phyloP scores from a whole-genome alignment of 2,888 invertebrate genomes.

The Molorchus minor region DNA sequence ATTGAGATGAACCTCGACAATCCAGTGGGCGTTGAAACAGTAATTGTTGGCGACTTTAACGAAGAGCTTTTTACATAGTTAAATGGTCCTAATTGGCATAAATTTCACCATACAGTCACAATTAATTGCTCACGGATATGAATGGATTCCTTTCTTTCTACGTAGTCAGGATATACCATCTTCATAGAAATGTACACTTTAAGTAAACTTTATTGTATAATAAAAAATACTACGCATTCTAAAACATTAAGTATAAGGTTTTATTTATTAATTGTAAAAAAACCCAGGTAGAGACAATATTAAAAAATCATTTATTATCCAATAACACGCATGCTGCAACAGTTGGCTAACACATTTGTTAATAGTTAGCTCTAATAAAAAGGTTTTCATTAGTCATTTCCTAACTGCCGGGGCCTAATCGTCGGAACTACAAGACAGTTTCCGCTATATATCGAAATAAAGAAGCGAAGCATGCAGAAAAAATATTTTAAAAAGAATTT shows the following conservation, averaged over 20 bases:
- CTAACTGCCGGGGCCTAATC: conserved; percentile 41
- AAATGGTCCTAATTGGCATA: too few relatives aligned
- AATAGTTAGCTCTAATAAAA: conserved; percentile 42
- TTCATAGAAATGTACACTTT: too few relatives aligned
- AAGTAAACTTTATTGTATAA: background rate
- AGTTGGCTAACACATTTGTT: conserved; percentile 39
- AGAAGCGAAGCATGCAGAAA: conserved; percentile 11
- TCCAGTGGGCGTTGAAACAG: conserved; percentile 22
- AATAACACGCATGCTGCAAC: conserved; percentile 18
- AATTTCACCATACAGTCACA: conserved; percentile 27
- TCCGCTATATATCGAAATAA: conserved; percentile 30
- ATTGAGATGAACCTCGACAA: conserved; percentile 11
- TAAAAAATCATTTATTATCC: conserved; percentile 17
- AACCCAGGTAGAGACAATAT: conserved; percentile 17
- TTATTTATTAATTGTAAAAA: background rate
- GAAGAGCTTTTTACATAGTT: conserved; percentile 24
- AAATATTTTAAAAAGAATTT: background rate
- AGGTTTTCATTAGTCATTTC: conserved; percentile 45
- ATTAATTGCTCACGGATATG: conserved; percentile 46
- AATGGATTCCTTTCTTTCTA: conserved; percentile 44
- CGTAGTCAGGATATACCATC: too few relatives aligned
- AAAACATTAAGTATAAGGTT: background rate
- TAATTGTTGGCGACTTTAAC: conserved; percentile 35
- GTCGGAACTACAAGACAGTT: conserved; percentile 39
- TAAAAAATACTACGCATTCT: background rate